Conservation (phyloP, 2,888 invertebrate genomes). For the Hofmannophila pseudospretella region DNA sequence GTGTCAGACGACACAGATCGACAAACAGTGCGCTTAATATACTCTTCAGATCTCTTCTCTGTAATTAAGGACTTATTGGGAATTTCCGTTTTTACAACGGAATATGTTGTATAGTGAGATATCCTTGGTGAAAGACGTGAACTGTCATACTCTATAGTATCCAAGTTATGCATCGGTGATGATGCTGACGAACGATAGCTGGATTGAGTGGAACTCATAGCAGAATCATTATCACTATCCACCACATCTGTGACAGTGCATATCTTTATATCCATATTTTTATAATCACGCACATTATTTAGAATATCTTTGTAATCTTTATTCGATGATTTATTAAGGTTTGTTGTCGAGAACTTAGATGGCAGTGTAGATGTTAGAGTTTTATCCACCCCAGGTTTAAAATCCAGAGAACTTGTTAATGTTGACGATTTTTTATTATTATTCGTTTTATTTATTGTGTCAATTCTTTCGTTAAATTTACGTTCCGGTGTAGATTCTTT, state of each 20-base stretch:
- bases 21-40: slow-evolving; percentile 78
- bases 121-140: slow-evolving; percentile 72
- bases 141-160: slow-evolving; percentile 74
- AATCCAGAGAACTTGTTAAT: slow-evolving; percentile 41
- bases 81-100: slow-evolving; percentile 63
- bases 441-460: slow-evolving; percentile 40
- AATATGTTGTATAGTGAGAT: slow-evolving; percentile 57
- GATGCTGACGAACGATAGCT: slow-evolving; percentile 86
- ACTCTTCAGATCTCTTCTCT: slow-evolving; percentile 58
- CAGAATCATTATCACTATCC: slow-evolving; percentile 92
- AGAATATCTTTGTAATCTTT: slow-evolving; percentile 50
- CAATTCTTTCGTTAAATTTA: slow-evolving; percentile 49
- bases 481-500: slow-evolving; percentile 71
- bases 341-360: slow-evolving; percentile 28
- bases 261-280: slow-evolving; percentile 66
- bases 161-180: slow-evolving; percentile 85
- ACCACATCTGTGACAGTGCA: slow-evolving; percentile 73
- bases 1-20: slow-evolving; percentile 85
- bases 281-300: slow-evolving; percentile 51
- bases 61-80: slow-evolving; percentile 44
- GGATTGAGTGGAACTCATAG: slow-evolving; percentile 90
- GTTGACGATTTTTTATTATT: slow-evolving; percentile 25
- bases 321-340: slow-evolving; percentile 30
- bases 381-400: slow-evolving; percentile 35
- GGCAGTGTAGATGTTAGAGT: slow-evolving; percentile 29